Conservation (phyloP, 2,113 vertebrate species). For the Corythoichthys intestinalis region DNA sequence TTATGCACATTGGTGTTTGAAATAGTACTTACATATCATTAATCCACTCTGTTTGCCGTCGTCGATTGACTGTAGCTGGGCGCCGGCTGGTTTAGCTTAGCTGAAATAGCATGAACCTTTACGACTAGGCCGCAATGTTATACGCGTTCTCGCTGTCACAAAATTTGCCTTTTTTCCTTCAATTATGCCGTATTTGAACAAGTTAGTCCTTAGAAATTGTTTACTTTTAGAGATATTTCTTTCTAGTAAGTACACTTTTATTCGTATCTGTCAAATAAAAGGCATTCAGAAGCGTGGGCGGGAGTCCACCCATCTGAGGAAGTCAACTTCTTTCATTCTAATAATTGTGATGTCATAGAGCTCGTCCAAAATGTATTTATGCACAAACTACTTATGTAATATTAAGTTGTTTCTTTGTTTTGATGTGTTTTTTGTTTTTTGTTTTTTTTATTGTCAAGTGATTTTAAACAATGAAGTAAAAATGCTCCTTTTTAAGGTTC, state of each 20-base stretch:
- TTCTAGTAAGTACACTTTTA: not conserved
- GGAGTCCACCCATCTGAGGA: not conserved
- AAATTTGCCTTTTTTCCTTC: not conserved
- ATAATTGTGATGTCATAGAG: not conserved
- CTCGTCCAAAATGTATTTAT: not conserved
- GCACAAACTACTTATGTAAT: not conserved
- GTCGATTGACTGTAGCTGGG: not conserved
- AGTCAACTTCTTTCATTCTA: not conserved
- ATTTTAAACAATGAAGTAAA: not conserved
- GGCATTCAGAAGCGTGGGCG: not conserved
- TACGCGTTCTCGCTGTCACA: conserved; percentile 12
- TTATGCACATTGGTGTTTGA: not conserved
- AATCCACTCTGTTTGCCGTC: not conserved
- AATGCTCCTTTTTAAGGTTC: not conserved
- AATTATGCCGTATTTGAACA: not conserved
- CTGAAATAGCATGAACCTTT: conserved; percentile 10
- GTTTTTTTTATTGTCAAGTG: not conserved
- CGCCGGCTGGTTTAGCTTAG: conserved; percentile 4
- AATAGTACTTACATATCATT: not conserved
- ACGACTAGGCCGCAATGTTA: conserved; percentile 51
- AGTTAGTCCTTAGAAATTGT: not conserved
- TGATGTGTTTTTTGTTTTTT: not conserved
- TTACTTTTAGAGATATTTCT: not conserved
- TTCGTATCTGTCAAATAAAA: not conserved
- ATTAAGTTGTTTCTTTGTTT: not conserved